Percentiles rank a stretch among this genome's conserved stretches.
Evolutionary conservation across 2,888 invertebrate genomes (phyloP).

Genomic region (Sinelater perroti): DNA sequence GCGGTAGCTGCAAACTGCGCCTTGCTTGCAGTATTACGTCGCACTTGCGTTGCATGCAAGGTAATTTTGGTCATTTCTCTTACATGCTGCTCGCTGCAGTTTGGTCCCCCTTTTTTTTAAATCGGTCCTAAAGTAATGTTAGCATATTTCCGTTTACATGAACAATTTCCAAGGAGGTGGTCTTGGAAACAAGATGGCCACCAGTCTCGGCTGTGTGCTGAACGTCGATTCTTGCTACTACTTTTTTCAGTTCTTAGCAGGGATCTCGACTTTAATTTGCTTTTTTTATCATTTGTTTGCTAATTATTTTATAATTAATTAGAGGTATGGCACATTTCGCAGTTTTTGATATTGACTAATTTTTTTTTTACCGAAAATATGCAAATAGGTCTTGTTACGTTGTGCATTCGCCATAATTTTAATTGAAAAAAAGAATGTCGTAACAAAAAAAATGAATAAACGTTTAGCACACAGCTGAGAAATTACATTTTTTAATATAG

Average conservation of each 20-base stretch:
- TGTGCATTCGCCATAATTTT: too few relatives aligned
- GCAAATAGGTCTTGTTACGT: too few relatives aligned
- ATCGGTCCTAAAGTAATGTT: conserved; percentile 53
- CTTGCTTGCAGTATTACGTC: conserved; percentile 21
- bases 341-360: too few relatives aligned
- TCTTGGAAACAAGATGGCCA: conserved; percentile 44
- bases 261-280: neutral
- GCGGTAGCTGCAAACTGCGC: conserved; percentile 13
- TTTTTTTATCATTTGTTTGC: too few relatives aligned
- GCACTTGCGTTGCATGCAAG: conserved; percentile 18
- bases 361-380: too few relatives aligned
- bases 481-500: too few relatives aligned
- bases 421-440: too few relatives aligned
- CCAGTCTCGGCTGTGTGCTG: conserved; percentile 34
- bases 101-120: conserved; percentile 15
- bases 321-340: too few relatives aligned
- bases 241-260: conserved; percentile 1
- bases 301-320: too few relatives aligned
- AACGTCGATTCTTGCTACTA: conserved; percentile 28
- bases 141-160: conserved; percentile 51
- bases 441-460: too few relatives aligned
- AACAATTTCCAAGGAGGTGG: too few relatives aligned
- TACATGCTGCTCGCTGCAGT: neutral
- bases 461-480: too few relatives aligned
- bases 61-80: conserved; percentile 31